These are phyloP conservation scores for Himalopsyche tibetana DNA, from an alignment of 2,888 invertebrate species.

Conservation along the genomic window DNA sequence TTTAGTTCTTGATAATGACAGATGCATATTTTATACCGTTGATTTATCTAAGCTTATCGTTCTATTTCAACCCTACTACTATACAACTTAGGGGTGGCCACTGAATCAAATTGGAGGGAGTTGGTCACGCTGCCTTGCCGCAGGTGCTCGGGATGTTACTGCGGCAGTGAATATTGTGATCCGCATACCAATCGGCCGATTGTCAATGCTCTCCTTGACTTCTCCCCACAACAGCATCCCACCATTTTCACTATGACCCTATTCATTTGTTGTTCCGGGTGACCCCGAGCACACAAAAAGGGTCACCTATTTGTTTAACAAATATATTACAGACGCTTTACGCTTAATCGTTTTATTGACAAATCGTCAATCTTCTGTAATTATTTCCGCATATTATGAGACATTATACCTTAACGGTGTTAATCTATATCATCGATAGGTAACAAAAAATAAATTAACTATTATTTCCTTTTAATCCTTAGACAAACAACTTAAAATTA, in stretches of 20 bases:
- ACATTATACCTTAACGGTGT: background rate
- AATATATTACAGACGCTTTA: background rate
- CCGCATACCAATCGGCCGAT: conserved; percentile 51
- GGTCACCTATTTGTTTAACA: background rate
- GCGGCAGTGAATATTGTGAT: conserved; percentile 35
- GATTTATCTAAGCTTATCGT: too few relatives aligned
- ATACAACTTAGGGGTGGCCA: background rate
- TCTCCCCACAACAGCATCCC: background rate
- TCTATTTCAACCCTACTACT: background rate
- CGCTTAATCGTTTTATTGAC: background rate
- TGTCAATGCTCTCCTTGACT: conserved; percentile 26
- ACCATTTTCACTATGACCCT: background rate
- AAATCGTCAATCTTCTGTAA: background rate
- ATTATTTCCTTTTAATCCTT: too few relatives aligned
- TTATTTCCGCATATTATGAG: background rate
- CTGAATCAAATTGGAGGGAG: background rate
- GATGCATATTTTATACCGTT: too few relatives aligned
- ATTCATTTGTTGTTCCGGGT: conserved; percentile 6
- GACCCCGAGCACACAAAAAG: background rate
- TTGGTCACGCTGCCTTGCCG: conserved; percentile 32
- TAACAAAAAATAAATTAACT: too few relatives aligned
- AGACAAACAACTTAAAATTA: too few relatives aligned
- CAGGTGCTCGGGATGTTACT: conserved; percentile 36
- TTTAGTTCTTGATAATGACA: too few relatives aligned
- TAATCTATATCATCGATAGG: too few relatives aligned